These are phyloP conservation scores for Nannobrachium achirus DNA, from an alignment of 2,113 vertebrate species.

Conservation along the genomic window DNA sequence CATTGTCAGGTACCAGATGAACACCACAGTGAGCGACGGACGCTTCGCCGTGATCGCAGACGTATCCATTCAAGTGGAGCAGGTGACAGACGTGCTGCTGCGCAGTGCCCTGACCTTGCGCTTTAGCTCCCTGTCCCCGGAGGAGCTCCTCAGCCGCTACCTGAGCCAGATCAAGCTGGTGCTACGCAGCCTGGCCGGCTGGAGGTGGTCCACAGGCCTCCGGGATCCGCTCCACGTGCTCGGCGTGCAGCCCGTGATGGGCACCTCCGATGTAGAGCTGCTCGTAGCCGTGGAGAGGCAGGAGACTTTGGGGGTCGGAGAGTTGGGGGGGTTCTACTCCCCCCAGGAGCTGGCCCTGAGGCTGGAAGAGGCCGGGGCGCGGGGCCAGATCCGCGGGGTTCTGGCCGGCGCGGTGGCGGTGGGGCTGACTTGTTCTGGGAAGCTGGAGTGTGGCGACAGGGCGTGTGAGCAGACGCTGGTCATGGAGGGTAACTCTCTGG, in stretches of 20 bases:
- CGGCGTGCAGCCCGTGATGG: constrained; percentile 85
- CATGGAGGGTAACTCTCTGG: constrained; percentile 82
- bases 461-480: constrained; percentile 87
- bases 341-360: constrained; percentile 87
- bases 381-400: constrained; percentile 84
- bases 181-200: constrained; percentile 77
- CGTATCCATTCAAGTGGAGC: constrained; percentile 89
- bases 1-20: constrained; percentile 85
- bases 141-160: constrained; percentile 91
- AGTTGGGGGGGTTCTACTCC: constrained; percentile 82
- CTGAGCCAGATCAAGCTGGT: constrained; percentile 86
- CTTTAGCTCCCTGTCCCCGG: constrained; percentile 87
- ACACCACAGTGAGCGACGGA: constrained; percentile 93
- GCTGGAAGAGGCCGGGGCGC: constrained; percentile 79
- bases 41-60: constrained; percentile 90
- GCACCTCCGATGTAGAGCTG: constrained; percentile 87
- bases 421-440: constrained; percentile 87
- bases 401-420: constrained; percentile 84
- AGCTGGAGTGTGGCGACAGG: constrained; percentile 88
- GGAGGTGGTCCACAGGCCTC: constrained; percentile 73
- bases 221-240: constrained; percentile 90
- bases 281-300: constrained; percentile 88
- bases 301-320: constrained; percentile 37
- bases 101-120: constrained; percentile 87
- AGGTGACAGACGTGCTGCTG: constrained; percentile 87